Evolutionary conservation across 2,888 invertebrate genomes (phyloP).

Genomic region (Limulus polyphemus): DNA sequence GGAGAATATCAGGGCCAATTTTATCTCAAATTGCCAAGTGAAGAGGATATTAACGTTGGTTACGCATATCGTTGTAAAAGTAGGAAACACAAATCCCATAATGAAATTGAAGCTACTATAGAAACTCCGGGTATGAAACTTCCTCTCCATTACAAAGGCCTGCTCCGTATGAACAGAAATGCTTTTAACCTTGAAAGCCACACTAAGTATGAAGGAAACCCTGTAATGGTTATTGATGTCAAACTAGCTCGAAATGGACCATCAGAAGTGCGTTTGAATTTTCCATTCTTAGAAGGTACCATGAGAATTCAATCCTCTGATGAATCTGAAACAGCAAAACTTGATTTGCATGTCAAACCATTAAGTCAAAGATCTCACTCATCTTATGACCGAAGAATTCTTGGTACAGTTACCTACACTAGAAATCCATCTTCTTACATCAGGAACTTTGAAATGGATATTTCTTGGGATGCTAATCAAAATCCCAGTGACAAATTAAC

Average conservation of each 20-base stretch:
- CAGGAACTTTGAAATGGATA: constrained; percentile 6
- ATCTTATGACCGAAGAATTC: constrained; percentile 6
- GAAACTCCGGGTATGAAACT: constrained; percentile 6
- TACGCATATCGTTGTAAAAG: constrained; percentile 13
- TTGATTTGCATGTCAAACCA: constrained; percentile 3
- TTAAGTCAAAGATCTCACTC: background rate
- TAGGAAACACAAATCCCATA: constrained; percentile 8
- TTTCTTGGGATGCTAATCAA: constrained; percentile 14
- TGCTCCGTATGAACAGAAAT: constrained; percentile 1
- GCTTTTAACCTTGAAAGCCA: constrained; percentile 1
- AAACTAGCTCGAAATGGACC: constrained; percentile 7
- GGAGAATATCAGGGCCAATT: constrained; percentile 9
- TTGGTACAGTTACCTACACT: constrained; percentile 2
- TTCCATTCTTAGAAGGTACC: constrained; percentile 8
- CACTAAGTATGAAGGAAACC: constrained; percentile 4
- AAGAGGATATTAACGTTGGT: constrained; percentile 8
- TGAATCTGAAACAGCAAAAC: constrained; percentile 1
- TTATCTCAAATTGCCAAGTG: constrained; percentile 1
- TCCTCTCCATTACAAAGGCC: constrained; percentile 7
- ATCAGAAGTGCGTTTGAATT: constrained; percentile 5
- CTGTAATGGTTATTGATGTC: constrained; percentile 3
- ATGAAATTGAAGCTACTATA: constrained; percentile 15
- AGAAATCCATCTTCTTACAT: constrained; percentile 5
- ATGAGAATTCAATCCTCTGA: constrained; percentile 2
- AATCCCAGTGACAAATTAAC: constrained; percentile 9